Base-by-base conservation (phyloP, 92 coral and sea anemone species). In the Chrysogorgia sp. region DNA sequence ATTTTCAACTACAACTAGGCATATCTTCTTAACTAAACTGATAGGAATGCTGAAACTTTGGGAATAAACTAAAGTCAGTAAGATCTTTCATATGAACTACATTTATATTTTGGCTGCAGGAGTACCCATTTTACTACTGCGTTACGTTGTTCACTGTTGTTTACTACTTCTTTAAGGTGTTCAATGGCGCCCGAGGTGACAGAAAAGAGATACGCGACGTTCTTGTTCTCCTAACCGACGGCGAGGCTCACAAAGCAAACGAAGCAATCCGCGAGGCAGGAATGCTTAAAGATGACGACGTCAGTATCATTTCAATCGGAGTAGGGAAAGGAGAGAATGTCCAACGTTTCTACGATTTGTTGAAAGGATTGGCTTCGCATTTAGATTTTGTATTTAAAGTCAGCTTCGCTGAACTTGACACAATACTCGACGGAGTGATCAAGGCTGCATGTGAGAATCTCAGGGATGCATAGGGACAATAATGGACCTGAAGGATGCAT, bases 261-360 rank as follows among this genome's bases (percentile, higher is more conserved):
- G 63, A 22, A 9, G 65, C 65, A 29, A 55, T 55, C 32, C 20
- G 32, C 24, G 79, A 72, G 22, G 79, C 79, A 13, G 45, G 30
- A 52, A 49, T 14, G 72, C 74, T 65, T 31, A 81, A 77, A 76
- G 64, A 49, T 34, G 82, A 37, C 26, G 76, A 50, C 47, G 65
- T 53, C 57, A 75, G 90, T 67, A 86, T 64, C 56, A 81, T 77
- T 64, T 75, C 90, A 67, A 76, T 67, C 15, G 86, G 66, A 66
- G 79, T 74, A 49, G 90, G 86, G 58, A 19, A 12, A 0, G 81
- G 64, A 28, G 79, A 72, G 10, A 40, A 5, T 0, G 9, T 7
- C 5, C 32, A 33, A 4, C 3, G 8, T 0, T 72, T 72, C 20
- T 23, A 32, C 13, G 41, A 32, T 2, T 72, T 72, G 23, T 41